These are phyloP conservation scores for Hermaeophaga mercurialis DNA, from an alignment of 2,888 invertebrate genomes.

Conservation along the genomic window DNA sequence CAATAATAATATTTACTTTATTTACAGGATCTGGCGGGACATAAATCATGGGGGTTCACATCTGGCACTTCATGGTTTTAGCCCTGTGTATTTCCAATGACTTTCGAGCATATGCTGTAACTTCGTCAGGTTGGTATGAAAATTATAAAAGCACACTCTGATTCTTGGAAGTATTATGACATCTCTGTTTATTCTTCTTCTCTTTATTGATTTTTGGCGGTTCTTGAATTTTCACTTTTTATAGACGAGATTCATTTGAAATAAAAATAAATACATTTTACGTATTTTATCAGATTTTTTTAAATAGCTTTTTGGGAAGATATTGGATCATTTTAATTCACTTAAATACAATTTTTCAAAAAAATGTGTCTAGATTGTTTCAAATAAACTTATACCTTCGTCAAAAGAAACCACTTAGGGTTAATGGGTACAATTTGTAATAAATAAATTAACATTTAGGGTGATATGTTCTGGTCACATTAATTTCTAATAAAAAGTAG, in stretches of 20 bases:
- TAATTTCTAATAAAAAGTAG: no score
- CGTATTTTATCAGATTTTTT: no score
- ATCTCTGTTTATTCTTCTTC: not conserved
- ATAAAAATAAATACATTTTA: not conserved
- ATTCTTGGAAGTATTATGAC: not conserved
- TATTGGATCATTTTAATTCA: no score
- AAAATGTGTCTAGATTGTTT: no score
- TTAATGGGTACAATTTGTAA: no score
- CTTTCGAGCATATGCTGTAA: constrained; percentile 22
- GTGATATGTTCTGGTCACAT: no score
- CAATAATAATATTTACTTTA: constrained; percentile 31
- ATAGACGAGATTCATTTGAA: not conserved
- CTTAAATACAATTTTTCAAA: no score
- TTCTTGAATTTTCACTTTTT: not conserved
- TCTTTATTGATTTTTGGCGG: not conserved
- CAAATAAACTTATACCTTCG: no score
- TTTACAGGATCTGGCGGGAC: constrained; percentile 32
- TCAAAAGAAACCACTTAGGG: no score
- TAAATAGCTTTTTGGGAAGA: no score
- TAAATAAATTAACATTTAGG: no score
- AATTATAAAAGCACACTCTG: not conserved
- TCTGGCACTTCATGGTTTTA: constrained; percentile 26
- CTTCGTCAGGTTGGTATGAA: constrained; percentile 30
- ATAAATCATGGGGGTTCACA: constrained; percentile 31
- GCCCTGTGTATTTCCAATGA: constrained; percentile 24